Conservation (phyloP, 2,113 vertebrate species). For the Centrocercus urophasianus region DNA sequence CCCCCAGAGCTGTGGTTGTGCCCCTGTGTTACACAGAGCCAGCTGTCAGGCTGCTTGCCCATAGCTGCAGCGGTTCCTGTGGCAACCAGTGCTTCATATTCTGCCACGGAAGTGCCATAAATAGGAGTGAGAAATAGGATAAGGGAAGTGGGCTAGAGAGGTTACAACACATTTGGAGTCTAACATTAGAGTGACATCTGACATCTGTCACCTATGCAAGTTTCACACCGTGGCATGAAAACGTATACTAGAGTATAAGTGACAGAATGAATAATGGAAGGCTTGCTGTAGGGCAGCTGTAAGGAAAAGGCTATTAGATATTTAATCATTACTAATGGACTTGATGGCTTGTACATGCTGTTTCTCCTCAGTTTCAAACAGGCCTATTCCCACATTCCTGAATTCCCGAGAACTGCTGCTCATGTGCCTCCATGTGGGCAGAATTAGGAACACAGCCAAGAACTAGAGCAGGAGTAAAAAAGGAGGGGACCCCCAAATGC, state of each 20-base stretch:
- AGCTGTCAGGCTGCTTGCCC: background rate
- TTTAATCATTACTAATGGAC: background rate
- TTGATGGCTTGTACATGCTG: background rate
- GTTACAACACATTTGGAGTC: background rate
- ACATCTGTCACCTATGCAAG: background rate
- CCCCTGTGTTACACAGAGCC: background rate
- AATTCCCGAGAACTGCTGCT: background rate
- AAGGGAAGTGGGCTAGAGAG: background rate
- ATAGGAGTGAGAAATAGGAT: background rate
- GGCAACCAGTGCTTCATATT: background rate
- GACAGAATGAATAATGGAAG: background rate
- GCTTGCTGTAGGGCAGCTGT: background rate
- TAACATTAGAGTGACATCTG: background rate
- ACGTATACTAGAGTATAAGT: background rate
- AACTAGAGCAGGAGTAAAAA: background rate
- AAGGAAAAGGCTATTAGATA: background rate
- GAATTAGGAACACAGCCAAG: slow-evolving; percentile 6
- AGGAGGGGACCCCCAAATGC: background rate
- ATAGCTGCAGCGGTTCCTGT: background rate
- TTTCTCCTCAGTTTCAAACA: background rate
- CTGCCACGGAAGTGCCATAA: background rate
- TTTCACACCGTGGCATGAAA: background rate
- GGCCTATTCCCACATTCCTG: background rate
- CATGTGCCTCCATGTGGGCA: background rate
- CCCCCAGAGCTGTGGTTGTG: background rate